These are phyloP conservation scores for Megaustenia siamemsis DNA, from an alignment of 2,888 invertebrate genomes.

Conservation along the genomic window DNA sequence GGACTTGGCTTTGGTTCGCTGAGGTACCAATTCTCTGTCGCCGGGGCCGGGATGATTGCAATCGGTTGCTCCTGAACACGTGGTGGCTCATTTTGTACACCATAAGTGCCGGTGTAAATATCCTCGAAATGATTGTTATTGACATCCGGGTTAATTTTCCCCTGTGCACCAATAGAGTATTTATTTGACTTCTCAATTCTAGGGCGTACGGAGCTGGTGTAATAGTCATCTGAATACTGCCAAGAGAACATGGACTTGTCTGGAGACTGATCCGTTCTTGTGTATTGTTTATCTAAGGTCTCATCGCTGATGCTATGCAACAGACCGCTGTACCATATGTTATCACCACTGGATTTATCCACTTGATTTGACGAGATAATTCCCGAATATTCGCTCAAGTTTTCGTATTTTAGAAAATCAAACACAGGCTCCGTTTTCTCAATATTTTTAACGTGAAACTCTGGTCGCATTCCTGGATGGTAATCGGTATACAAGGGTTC, in stretches of 20 bases:
- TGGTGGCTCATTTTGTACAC: not conserved
- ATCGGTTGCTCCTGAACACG: not conserved
- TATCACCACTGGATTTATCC: not conserved
- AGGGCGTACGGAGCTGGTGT: slow-evolving; percentile 36
- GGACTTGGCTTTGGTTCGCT: not conserved
- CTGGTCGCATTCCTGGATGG: slow-evolving; percentile 21
- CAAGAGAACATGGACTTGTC: not conserved
- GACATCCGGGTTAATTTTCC: not conserved
- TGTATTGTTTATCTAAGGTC: not conserved
- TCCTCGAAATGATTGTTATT: slow-evolving; percentile 50
- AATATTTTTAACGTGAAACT: not conserved
- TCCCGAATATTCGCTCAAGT: not conserved
- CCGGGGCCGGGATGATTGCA: not conserved
- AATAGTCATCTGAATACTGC: slow-evolving; percentile 31
- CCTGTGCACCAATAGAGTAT: not conserved
- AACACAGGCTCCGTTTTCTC: slow-evolving; percentile 3
- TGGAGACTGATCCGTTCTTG: not conserved
- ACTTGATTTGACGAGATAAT: not conserved
- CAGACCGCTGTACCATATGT: slow-evolving; percentile 35
- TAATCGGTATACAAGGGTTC: slow-evolving; percentile 41
- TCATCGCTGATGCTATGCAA: not conserved
- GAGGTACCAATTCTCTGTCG: not conserved
- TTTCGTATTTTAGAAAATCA: slow-evolving; percentile 42
- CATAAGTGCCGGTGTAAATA: slow-evolving; percentile 38
- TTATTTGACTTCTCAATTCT: slow-evolving; percentile 29